Evolutionary conservation across 2,797 vertebrate genomes (phyloP), one percentile per base, ranked within the genome.

Genomic region (Podargus strigoides): DNA sequence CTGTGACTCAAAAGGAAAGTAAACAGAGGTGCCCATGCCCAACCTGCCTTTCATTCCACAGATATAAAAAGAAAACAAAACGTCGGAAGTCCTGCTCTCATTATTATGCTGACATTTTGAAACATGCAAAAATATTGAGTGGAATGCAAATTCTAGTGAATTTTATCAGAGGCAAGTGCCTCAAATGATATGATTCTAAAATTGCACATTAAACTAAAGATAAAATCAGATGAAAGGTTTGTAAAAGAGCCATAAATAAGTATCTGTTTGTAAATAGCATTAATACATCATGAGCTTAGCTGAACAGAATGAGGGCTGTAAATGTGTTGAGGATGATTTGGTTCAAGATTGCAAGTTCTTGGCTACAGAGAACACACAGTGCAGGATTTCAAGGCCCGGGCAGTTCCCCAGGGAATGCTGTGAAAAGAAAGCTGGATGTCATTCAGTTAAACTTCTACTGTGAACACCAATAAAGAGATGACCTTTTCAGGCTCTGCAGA

Each of bases 131-230:
- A 90, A 63, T 64, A 85, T 70, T 32, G 39, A 81, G 64, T 83
- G 83, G 97, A 96, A 97, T 95, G 93, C 85, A 96, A 97, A 97
- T 96, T 83, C 55, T 12, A 81, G 68, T 41, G 70, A 86, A 75
- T 96, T 97, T 96, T 95, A 56, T 90, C n/a, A 21, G 74, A 93
- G 58, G 34, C 2, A 15, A 87, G 42, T 32, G 6, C 89, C 72
- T 85, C 60, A 58, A 74, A 63, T 73, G 21, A 84, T 76, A n/a
- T 3, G 16, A 82, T 92, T 95, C 68, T 91, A 60, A 79, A 90
- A 76, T 16, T 83, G 21, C 46, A 46, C 53, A 76, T 92, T 76
- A 72, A 67, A 92, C 68, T 74, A 80, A 79, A 70, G 44, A 52
- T 74, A 84, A 77, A 74, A 80, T 86, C 3, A 6, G 21, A 60